These are phyloP conservation scores for Lophotriccus pileatus DNA, from an alignment of 2,797 vertebrate genomes.

Conservation along the genomic window DNA sequence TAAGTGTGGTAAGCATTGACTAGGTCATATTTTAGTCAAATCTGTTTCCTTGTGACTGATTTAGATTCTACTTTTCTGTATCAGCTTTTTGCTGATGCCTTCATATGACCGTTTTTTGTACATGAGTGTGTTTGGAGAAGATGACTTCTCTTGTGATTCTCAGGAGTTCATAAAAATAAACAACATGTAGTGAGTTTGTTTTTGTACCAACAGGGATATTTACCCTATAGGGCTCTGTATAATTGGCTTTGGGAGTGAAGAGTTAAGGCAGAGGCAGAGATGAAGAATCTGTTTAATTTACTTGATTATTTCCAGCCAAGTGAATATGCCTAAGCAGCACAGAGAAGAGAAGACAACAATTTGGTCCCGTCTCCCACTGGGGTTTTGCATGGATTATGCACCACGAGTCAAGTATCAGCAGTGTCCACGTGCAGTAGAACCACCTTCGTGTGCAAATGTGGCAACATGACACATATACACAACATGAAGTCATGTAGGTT, in stretches of 20 bases:
- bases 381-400: neutral
- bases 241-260: neutral
- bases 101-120: neutral
- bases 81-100: neutral
- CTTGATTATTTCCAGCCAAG: neutral
- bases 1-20: neutral
- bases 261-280: neutral
- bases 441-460: neutral
- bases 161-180: conserved; percentile 9
- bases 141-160: neutral
- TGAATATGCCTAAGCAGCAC: neutral
- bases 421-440: neutral
- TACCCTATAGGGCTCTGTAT: neutral
- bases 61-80: neutral
- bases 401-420: neutral
- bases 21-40: neutral
- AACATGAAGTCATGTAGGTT: neutral
- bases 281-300: neutral
- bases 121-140: neutral
- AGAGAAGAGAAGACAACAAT: neutral
- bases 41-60: neutral
- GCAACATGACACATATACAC: neutral
- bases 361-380: neutral
- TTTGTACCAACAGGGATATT: neutral
- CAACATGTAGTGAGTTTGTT: neutral